Percentiles rank a stretch among this genome's conserved stretches.
Evolutionary conservation across 2,797 vertebrate species (phyloP).

Genomic region (Petrocephalus schoutedeni): DNA sequence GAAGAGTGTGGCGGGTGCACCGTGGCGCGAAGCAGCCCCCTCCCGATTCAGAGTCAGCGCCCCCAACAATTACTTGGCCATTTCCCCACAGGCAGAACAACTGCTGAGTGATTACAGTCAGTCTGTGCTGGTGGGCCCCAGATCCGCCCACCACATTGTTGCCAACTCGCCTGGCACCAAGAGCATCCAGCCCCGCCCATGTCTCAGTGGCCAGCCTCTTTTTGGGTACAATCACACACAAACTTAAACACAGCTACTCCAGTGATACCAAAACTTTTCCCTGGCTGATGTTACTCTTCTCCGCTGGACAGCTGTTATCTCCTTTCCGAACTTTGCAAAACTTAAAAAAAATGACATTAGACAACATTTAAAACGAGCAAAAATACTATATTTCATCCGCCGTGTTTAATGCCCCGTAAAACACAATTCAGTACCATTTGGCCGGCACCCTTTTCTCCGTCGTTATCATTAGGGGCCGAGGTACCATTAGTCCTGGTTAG

Average conservation of each 20-base stretch:
- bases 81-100: not conserved
- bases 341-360: not conserved
- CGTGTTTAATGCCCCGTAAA: constrained; percentile 12
- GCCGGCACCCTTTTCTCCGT: not conserved
- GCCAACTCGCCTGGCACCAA: not conserved
- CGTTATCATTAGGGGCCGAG: constrained; percentile 10
- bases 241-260: not conserved
- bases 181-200: not conserved
- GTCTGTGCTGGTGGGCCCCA: not conserved
- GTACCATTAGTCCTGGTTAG: constrained; percentile 2
- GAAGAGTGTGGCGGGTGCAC: no score
- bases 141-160: not conserved
- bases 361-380: not conserved
- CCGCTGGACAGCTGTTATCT: not conserved
- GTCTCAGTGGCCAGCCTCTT: not conserved
- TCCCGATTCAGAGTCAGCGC: not conserved
- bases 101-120: not conserved
- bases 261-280: not conserved
- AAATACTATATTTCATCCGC: not conserved
- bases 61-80: not conserved
- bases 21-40: not conserved
- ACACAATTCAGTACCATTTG: constrained; percentile 21
- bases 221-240: not conserved
- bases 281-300: not conserved
- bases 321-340: not conserved